Evolutionary conservation across 1,140 invertebrate species (phyloP).

Genomic region (Samia ricini): DNA sequence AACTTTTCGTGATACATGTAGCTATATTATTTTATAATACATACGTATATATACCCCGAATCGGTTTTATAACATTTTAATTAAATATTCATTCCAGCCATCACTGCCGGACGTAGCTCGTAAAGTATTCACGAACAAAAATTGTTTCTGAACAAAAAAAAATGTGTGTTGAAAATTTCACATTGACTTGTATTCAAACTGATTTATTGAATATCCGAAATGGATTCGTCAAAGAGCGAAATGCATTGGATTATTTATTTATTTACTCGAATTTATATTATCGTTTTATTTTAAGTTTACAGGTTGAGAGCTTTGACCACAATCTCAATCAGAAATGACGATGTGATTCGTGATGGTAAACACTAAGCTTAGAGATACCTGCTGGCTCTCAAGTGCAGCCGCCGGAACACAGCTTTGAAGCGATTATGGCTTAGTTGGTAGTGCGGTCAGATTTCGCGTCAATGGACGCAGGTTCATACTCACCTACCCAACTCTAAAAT

Average conservation of each 20-base stretch:
- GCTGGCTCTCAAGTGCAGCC: too few species aligned
- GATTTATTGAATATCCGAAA: background rate
- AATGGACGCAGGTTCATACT: too few species aligned
- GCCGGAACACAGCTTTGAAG: too few species aligned
- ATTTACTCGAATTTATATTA: background rate
- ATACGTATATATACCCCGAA: background rate
- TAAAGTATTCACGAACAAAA: constrained; percentile 1
- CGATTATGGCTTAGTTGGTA: too few species aligned
- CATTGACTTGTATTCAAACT: background rate
- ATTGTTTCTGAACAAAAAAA: background rate
- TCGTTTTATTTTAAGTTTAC: too few species aligned
- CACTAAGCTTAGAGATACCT: too few species aligned
- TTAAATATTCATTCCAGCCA: background rate
- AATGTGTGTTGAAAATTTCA: background rate
- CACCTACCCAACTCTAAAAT: too few species aligned
- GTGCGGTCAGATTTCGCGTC: too few species aligned
- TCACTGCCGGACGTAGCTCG: background rate
- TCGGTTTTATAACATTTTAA: background rate
- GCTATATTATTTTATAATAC: background rate
- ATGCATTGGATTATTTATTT: background rate
- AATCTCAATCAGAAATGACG: too few species aligned
- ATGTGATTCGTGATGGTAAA: too few species aligned
- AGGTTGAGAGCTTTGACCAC: too few species aligned
- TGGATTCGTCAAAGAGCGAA: background rate
- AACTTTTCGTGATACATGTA: background rate